These are phyloP conservation scores for Microcaecilia unicolor DNA, from an alignment of 2,797 vertebrate genomes.

Conservation along the genomic window DNA sequence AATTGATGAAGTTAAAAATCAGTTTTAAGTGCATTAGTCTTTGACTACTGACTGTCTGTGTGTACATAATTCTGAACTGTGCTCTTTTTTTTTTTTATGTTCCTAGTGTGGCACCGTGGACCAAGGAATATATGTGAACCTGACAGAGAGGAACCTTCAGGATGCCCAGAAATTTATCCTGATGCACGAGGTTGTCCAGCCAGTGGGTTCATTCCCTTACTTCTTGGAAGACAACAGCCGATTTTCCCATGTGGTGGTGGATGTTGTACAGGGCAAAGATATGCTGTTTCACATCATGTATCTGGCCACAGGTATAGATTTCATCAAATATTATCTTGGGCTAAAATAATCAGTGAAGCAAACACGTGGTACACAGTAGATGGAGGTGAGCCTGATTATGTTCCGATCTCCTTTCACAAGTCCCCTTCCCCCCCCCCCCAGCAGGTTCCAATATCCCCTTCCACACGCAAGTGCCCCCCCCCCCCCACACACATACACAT, in stretches of 20 bases:
- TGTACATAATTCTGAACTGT: background rate
- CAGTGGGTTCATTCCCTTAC: slow-evolving; percentile 72
- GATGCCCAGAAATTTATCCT: slow-evolving; percentile 92
- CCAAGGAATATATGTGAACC: slow-evolving; percentile 82
- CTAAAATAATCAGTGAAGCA: no score
- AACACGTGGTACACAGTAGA: no score
- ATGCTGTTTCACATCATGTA: slow-evolving; percentile 89
- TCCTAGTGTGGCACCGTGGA: slow-evolving; percentile 85
- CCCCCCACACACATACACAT: no score
- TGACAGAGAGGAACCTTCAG: slow-evolving; percentile 89
- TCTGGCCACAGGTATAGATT: slow-evolving; percentile 84
- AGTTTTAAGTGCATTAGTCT: no score
- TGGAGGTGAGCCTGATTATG: no score
- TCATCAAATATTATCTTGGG: no score
- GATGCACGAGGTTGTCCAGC: slow-evolving; percentile 92
- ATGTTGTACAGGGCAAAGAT: slow-evolving; percentile 91
- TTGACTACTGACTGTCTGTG: background rate
- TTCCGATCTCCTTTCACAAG: no score
- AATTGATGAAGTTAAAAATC: no score
- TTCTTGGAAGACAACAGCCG: slow-evolving; percentile 94
- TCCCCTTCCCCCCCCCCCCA: no score
- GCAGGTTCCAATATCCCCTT: no score
- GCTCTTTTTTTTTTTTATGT: slow-evolving; percentile 2
- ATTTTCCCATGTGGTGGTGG: slow-evolving; percentile 86
- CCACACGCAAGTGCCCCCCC: no score